Evolutionary conservation across 2,888 invertebrate genomes (phyloP).

Genomic region (Omphaloscelis lunosa): DNA sequence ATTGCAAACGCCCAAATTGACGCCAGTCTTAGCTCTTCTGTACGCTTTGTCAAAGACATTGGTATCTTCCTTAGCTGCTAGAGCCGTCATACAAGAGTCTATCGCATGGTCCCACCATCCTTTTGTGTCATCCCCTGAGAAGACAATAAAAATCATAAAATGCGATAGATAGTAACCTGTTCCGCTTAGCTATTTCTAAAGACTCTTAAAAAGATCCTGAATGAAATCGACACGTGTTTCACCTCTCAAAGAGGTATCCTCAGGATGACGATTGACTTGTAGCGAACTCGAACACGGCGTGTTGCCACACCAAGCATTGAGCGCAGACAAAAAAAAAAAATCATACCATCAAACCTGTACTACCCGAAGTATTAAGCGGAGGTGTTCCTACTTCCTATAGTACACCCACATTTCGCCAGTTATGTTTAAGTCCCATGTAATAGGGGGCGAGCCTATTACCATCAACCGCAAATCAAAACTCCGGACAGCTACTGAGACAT

Average conservation of each 20-base stretch:
- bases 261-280: too few species aligned
- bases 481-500: too few species aligned
- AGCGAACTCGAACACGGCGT: too few species aligned
- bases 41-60: constrained; percentile 64
- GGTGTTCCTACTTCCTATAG: too few species aligned
- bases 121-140: constrained; percentile 72
- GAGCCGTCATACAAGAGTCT: constrained; percentile 72
- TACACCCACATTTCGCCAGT: too few species aligned
- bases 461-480: neutral
- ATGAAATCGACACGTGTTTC: too few species aligned
- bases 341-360: neutral
- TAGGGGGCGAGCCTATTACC: neutral
- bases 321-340: too few species aligned
- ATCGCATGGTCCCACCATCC: constrained; percentile 84
- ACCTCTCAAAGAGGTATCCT: too few species aligned
- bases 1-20: constrained; percentile 63
- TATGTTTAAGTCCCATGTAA: neutral
- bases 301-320: too few species aligned
- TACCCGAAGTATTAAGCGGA: neutral
- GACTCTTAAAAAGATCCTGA: too few species aligned
- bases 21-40: constrained; percentile 45
- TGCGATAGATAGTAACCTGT: too few species aligned
- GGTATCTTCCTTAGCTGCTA: constrained; percentile 66
- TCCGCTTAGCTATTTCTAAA: too few species aligned
- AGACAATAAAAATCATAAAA: neutral